phyloP scores from a whole-genome alignment of 2,888 invertebrate genomes.

The Phengaris alcon region DNA sequence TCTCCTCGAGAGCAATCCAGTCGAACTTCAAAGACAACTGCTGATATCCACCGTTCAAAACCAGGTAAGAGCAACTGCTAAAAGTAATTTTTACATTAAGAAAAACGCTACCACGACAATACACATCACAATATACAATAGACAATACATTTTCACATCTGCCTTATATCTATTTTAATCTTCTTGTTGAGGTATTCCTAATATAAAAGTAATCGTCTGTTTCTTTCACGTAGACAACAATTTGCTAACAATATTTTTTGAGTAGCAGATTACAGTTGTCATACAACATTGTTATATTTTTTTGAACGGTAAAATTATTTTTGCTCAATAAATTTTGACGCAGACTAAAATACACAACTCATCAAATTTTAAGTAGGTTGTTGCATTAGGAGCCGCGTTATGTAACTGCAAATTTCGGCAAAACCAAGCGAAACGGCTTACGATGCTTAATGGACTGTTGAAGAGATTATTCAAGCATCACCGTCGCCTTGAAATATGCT shows the following conservation, averaged over 20 bases:
- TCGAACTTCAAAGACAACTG: slow-evolving; percentile 90
- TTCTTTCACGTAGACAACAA: background rate
- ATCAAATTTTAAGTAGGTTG: slow-evolving; percentile 49
- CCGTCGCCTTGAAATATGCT: slow-evolving; percentile 27
- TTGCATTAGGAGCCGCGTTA: slow-evolving; percentile 49
- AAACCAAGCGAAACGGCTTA: slow-evolving; percentile 59
- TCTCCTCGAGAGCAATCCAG: slow-evolving; percentile 88
- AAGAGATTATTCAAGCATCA: slow-evolving; percentile 40
- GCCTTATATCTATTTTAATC: background rate
- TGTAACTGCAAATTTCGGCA: slow-evolving; percentile 63
- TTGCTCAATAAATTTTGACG: background rate
- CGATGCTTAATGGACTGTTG: slow-evolving; percentile 60
- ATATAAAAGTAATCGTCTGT: background rate
- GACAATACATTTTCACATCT: background rate
- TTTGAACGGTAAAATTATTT: background rate
- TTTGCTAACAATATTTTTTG: background rate
- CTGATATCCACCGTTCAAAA: slow-evolving; percentile 90
- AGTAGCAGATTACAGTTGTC: background rate
- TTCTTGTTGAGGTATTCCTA: background rate
- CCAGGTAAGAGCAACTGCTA: slow-evolving; percentile 79
- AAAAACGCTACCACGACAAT: background rate
- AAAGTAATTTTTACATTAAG: slow-evolving; percentile 13
- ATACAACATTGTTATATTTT: background rate
- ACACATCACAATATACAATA: no score
- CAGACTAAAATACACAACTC: slow-evolving; percentile 45